phyloP scores from a whole-genome alignment of 1,140 invertebrate genomes.

The Thaumatotibia leucotreta region DNA sequence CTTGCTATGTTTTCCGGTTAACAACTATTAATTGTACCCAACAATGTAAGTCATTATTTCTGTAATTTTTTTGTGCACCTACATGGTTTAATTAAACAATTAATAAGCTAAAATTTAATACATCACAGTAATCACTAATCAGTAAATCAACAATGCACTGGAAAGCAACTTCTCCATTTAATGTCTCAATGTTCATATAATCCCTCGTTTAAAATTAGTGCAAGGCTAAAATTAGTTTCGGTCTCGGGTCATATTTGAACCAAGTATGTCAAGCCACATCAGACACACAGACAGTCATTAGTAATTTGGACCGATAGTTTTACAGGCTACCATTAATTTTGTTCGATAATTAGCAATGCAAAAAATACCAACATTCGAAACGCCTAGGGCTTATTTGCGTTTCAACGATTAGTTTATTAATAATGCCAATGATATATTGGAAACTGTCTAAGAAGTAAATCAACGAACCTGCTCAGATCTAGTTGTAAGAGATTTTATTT shows the following conservation, averaged over 20 bases:
- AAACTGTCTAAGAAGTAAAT: not conserved
- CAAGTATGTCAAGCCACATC: not conserved
- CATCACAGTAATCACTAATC: too few relatives aligned
- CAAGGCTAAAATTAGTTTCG: not conserved
- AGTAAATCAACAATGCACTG: not conserved
- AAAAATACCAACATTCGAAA: not conserved
- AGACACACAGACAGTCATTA: too few relatives aligned
- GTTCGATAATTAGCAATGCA: not conserved
- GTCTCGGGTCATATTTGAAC: not conserved
- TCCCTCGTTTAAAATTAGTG: not conserved
- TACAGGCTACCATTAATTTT: not conserved
- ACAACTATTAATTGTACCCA: too few relatives aligned
- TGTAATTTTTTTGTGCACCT: too few relatives aligned
- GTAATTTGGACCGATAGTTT: not conserved
- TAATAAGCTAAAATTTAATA: too few relatives aligned
- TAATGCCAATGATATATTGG: not conserved
- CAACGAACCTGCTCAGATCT: not conserved
- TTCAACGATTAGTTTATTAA: slow-evolving; percentile 1
- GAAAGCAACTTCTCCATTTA: not conserved
- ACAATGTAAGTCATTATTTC: too few relatives aligned
- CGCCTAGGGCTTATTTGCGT: slow-evolving; percentile 10
- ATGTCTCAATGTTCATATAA: not conserved
- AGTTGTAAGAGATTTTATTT: not conserved
- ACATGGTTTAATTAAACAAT: too few relatives aligned
- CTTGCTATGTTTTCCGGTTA: too few relatives aligned